phyloP scores from a whole-genome alignment of 2,113 vertebrate genomes.

The Rhabdornis inornatus region DNA sequence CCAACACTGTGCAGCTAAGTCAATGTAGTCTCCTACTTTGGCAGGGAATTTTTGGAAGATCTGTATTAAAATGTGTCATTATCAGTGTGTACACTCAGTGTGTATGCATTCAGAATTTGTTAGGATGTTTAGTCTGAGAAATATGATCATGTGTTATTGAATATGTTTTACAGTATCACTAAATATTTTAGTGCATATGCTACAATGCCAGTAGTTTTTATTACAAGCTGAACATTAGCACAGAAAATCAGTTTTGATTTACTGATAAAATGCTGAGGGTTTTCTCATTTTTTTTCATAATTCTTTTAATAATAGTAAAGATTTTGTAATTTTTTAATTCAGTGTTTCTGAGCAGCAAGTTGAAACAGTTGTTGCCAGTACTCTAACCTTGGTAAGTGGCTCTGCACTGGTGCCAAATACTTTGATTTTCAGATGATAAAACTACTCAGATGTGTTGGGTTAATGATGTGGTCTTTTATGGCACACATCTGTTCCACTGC shows the following conservation, averaged over 20 bases:
- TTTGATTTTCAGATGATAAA: not conserved
- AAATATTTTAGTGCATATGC: not conserved
- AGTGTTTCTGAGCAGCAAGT: not conserved
- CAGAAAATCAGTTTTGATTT: not conserved
- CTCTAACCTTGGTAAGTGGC: not conserved
- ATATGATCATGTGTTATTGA: not conserved
- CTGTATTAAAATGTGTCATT: not conserved
- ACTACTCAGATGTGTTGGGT: not conserved
- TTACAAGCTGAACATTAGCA: not conserved
- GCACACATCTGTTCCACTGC: not conserved
- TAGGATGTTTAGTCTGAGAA: not conserved
- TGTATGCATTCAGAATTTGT: not conserved
- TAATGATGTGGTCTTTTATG: not conserved
- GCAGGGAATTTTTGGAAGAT: not conserved
- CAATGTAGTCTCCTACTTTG: not conserved
- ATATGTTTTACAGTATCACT: not conserved
- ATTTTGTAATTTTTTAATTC: not conserved
- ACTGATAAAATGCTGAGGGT: not conserved
- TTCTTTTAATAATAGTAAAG: not conserved
- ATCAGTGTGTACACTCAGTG: not conserved
- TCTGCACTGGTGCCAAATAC: not conserved
- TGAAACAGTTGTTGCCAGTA: not conserved
- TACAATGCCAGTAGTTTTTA: not conserved
- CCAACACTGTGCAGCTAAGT: not conserved
- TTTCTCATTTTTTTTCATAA: not conserved